Percentiles rank a stretch among this genome's conserved stretches.
Evolutionary conservation across 2,888 invertebrate species (phyloP).

Genomic region (Zaprionus lineosus): DNA sequence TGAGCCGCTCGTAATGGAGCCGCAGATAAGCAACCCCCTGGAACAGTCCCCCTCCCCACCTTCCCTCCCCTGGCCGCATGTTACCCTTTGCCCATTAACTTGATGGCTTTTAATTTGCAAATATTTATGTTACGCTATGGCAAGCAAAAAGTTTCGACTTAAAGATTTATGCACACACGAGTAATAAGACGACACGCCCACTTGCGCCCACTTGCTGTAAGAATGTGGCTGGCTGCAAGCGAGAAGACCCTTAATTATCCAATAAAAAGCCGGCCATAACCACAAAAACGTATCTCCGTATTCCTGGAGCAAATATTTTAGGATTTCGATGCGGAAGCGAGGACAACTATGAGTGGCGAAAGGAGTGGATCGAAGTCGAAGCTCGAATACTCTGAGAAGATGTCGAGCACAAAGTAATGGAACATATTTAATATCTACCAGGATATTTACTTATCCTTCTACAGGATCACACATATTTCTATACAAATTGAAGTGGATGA

Average conservation of each 20-base stretch:
- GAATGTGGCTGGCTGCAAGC: not conserved
- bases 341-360: too few relatives aligned
- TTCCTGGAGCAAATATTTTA: conserved; percentile 27
- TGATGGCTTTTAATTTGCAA: conserved; percentile 60
- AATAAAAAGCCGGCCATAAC: conserved; percentile 64
- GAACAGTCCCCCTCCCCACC: not conserved
- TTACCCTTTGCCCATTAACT: not conserved
- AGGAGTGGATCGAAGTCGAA: too few relatives aligned
- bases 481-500: too few relatives aligned
- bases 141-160: conserved; percentile 41
- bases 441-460: too few relatives aligned
- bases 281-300: conserved; percentile 62
- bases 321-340: conserved; percentile 3
- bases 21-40: conserved; percentile 16
- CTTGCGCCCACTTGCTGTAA: not conserved
- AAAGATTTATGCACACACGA: conserved; percentile 50
- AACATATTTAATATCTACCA: too few relatives aligned
- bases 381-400: not conserved
- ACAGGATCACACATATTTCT: too few relatives aligned
- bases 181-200: conserved; percentile 5
- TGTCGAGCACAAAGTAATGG: not conserved
- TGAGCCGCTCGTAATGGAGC: conserved; percentile 1
- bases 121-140: conserved; percentile 60
- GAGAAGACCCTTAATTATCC: conserved; percentile 51
- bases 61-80: not conserved